Percentiles rank a stretch among this genome's conserved stretches.
Conservation (phyloP, 2,797 vertebrate genomes). For the Lepus townsendii region DNA sequence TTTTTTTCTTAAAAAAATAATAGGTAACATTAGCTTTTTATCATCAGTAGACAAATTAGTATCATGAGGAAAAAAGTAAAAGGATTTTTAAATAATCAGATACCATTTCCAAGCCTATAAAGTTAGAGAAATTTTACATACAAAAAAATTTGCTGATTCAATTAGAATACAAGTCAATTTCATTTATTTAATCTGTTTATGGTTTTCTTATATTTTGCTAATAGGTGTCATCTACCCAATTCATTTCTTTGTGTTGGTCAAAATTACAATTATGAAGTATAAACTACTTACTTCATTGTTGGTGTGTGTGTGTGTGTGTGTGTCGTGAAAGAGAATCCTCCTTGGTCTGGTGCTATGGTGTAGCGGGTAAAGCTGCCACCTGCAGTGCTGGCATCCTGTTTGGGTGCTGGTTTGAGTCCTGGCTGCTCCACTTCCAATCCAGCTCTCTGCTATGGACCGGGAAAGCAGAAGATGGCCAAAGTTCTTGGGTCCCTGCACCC, state of each 20-base stretch:
- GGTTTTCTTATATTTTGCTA: background rate
- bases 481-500: too few relatives aligned
- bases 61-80: background rate
- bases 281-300: background rate
- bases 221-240: background rate
- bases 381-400: too few relatives aligned
- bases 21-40: background rate
- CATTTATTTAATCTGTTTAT: background rate
- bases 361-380: too few relatives aligned
- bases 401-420: too few relatives aligned
- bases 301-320: too few relatives aligned
- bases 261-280: background rate
- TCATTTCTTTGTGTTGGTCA: background rate
- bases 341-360: too few relatives aligned
- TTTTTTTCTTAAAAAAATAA: background rate
- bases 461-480: too few relatives aligned
- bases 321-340: too few relatives aligned
- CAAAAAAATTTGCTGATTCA: background rate
- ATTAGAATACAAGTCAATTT: background rate
- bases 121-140: background rate
- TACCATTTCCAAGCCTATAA: background rate
- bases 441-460: too few relatives aligned
- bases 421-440: too few relatives aligned
- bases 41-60: background rate
- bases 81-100: background rate